Evolutionary conservation across 2,888 invertebrate species (phyloP).

Genomic region (Agrenia bidenticulata): DNA sequence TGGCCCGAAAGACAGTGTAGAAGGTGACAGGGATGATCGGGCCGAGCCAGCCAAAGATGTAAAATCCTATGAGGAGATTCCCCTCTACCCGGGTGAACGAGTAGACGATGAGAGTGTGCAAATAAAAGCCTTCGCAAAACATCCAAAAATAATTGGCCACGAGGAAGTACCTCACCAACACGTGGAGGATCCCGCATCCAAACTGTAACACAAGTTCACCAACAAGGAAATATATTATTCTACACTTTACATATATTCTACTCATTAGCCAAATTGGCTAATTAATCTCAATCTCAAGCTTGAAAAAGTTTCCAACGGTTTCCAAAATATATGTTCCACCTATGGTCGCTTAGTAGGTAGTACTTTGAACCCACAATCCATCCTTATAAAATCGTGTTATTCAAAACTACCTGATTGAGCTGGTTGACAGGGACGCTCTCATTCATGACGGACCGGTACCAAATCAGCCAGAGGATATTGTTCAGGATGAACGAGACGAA

Average conservation of each 20-base stretch:
- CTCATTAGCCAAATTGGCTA: no score
- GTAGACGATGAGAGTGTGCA: constrained; percentile 87
- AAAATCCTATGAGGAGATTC: constrained; percentile 77
- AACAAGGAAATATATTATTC: no score
- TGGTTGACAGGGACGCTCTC: constrained; percentile 28
- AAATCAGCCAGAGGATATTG: constrained; percentile 83
- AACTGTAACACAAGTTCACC: constrained; percentile 60
- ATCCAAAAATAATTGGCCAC: constrained; percentile 95
- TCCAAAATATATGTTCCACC: no score
- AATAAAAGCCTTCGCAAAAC: constrained; percentile 90
- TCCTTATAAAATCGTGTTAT: no score
- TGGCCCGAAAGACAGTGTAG: constrained; percentile 64
- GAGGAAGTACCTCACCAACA: constrained; percentile 81
- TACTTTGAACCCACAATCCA: no score
- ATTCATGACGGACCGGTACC: constrained; percentile 64
- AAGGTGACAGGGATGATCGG: constrained; percentile 67
- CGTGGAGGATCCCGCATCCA: constrained; percentile 79
- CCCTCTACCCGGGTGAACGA: constrained; percentile 85
- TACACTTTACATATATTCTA: no score
- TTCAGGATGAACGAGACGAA: constrained; percentile 88
- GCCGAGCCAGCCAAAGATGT: constrained; percentile 80
- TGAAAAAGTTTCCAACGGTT: no score
- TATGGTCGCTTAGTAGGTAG: no score
- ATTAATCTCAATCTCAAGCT: no score
- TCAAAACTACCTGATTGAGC: constrained; percentile 38